Percentiles rank a stretch among this genome's conserved stretches.
Conservation (phyloP, 92 coral and sea anemone species). For the Heteractis magnifica region DNA sequence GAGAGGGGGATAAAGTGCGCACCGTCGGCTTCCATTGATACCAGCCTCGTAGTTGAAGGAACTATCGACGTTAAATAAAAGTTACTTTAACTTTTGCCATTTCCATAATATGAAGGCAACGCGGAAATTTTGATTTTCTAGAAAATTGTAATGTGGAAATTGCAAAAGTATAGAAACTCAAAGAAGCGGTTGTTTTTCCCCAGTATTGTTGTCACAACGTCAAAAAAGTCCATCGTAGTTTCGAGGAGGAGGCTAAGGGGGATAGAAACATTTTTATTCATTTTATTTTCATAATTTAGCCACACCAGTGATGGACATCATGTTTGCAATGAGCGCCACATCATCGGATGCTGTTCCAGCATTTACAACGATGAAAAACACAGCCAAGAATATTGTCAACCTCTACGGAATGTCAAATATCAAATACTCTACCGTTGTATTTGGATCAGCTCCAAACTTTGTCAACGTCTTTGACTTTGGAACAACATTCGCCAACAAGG, state of each 20-base stretch:
- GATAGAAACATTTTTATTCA: background rate
- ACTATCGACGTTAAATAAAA: no score
- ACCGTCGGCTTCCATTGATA: no score
- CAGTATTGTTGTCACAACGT: background rate
- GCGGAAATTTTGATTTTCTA: no score
- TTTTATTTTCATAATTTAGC: constrained; percentile 4
- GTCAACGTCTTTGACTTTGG: constrained; percentile 24
- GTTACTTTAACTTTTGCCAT: no score
- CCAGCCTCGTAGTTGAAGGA: no score
- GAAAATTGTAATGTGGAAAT: no score
- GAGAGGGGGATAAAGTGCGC: no score
- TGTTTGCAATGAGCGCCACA: constrained; percentile 41
- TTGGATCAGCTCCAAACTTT: constrained; percentile 12
- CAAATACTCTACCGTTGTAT: constrained; percentile 26
- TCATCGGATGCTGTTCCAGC: constrained; percentile 19
- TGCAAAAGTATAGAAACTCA: no score
- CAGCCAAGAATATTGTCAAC: constrained; percentile 33
- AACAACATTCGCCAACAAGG: constrained; percentile 12
- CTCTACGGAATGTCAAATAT: constrained; percentile 18
- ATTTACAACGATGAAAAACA: constrained; percentile 27
- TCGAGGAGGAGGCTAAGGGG: background rate
- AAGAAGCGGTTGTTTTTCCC: no score
- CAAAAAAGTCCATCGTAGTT: background rate
- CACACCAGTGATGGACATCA: constrained; percentile 24
- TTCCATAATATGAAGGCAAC: no score